These are phyloP conservation scores for Brachionus koreanus DNA, from an alignment of 1,140 invertebrate genomes.

Conservation along the genomic window DNA sequence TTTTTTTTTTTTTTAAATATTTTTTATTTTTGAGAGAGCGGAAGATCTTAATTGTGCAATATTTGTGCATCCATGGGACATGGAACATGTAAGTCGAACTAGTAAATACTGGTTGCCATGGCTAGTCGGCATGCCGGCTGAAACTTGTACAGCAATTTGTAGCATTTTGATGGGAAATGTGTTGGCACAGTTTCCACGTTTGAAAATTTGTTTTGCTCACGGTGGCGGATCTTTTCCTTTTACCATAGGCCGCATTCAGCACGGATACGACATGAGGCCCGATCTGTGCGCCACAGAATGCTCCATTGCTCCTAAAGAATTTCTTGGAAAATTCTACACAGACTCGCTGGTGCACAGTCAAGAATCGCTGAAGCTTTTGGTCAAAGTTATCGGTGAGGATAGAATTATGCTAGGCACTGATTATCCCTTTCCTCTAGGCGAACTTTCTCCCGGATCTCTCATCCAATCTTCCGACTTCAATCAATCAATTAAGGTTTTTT, in stretches of 20 bases:
- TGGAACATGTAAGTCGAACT: slow-evolving; percentile 53
- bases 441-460: slow-evolving; percentile 61
- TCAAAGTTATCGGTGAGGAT: slow-evolving; percentile 63
- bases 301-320: slow-evolving; percentile 56
- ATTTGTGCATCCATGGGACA: slow-evolving; percentile 63
- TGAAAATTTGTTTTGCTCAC: slow-evolving; percentile 63
- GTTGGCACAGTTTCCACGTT: slow-evolving; percentile 61
- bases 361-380: slow-evolving; percentile 59
- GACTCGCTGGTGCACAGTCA: slow-evolving; percentile 64
- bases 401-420: slow-evolving; percentile 60
- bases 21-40: slow-evolving; percentile 56
- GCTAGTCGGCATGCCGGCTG: slow-evolving; percentile 67
- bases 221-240: slow-evolving; percentile 64
- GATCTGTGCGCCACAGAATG: slow-evolving; percentile 63
- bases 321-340: slow-evolving; percentile 62
- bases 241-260: slow-evolving; percentile 62
- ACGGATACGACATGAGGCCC: slow-evolving; percentile 62
- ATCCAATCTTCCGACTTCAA: slow-evolving; percentile 56
- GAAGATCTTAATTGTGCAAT: slow-evolving; percentile 60
- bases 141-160: slow-evolving; percentile 64
- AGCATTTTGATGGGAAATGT: slow-evolving; percentile 64
- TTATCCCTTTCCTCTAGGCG: slow-evolving; percentile 66
- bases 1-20: slow-evolving; percentile 15
- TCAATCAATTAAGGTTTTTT: slow-evolving; percentile 5
- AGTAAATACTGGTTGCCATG: slow-evolving; percentile 66